A percentile compares a stretch with the other conserved stretches of the same genome.
Evolutionary conservation across 2,113 vertebrate species (phyloP).

Genomic region (Anarhynchus alexandrinus): DNA sequence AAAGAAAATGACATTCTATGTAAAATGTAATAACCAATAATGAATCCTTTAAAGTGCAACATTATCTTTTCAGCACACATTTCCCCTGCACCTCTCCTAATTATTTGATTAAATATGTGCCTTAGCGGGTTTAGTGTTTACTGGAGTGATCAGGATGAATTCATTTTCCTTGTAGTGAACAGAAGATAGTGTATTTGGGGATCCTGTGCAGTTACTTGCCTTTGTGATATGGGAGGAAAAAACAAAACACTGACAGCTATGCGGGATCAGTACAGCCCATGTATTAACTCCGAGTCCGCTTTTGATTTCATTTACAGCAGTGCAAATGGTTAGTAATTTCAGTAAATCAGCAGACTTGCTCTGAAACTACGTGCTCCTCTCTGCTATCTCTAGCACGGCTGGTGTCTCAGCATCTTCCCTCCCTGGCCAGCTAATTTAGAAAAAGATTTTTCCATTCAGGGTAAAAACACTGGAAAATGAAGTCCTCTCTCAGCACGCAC

Average conservation of each 20-base stretch:
- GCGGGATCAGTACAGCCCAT: background rate
- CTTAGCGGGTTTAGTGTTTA: slow-evolving; percentile 23
- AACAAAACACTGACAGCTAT: background rate
- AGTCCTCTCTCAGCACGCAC: background rate
- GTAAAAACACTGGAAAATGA: background rate
- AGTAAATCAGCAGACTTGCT: background rate
- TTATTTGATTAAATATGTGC: slow-evolving; percentile 44
- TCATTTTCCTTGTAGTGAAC: slow-evolving; percentile 38
- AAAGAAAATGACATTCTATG: slow-evolving; percentile 49
- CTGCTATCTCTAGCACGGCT: background rate
- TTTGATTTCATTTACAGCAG: background rate
- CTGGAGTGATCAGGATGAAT: slow-evolving; percentile 46
- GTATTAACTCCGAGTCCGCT: background rate
- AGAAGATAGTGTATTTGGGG: slow-evolving; percentile 4
- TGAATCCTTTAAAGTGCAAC: slow-evolving; percentile 27
- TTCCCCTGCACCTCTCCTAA: slow-evolving; percentile 33
- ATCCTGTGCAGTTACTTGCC: background rate
- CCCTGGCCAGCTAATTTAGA: background rate
- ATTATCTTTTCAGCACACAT: slow-evolving; percentile 63
- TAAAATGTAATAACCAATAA: slow-evolving; percentile 46
- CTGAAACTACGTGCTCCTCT: background rate
- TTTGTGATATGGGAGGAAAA: slow-evolving; percentile 14
- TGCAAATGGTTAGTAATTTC: background rate
- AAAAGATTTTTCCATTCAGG: background rate
- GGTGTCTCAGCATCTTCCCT: background rate